Conservation (phyloP, 2,888 invertebrate species). For the Ptilodon capucinus region DNA sequence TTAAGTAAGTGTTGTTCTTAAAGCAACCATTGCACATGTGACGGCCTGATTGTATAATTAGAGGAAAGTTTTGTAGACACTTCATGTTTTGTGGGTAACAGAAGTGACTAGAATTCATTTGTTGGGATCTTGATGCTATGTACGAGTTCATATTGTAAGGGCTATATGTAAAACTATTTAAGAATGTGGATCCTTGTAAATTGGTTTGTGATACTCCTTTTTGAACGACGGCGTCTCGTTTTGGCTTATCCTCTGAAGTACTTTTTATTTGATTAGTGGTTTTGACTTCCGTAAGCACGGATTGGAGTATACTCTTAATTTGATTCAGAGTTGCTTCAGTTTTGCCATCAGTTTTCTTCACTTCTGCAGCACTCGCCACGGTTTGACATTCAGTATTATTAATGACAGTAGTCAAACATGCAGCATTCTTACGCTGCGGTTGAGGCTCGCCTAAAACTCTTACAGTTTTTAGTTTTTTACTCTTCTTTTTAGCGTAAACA, state of each 20-base stretch:
- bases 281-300: conserved; percentile 67
- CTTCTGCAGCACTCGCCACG: conserved; percentile 19
- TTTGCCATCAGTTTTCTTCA: conserved; percentile 41
- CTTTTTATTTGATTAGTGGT: conserved; percentile 43
- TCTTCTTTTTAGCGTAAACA: conserved; percentile 41
- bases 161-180: conserved; percentile 59
- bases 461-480: conserved; percentile 13
- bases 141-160: conserved; percentile 51
- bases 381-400: conserved; percentile 52
- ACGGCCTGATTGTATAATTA: conserved; percentile 53
- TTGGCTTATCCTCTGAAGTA: conserved; percentile 32
- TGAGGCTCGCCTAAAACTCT: conserved; percentile 13
- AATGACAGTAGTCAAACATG: conserved; percentile 40
- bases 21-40: conserved; percentile 48
- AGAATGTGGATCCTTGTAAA: conserved; percentile 48
- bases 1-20: conserved; percentile 32
- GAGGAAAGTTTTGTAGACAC: conserved; percentile 58
- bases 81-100: conserved; percentile 40
- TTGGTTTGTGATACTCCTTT: conserved; percentile 53
- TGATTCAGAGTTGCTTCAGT: conserved; percentile 63
- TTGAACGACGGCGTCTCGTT: conserved; percentile 61
- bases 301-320: conserved; percentile 66
- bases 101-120: conserved; percentile 36
- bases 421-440: conserved; percentile 37
- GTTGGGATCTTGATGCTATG: conserved; percentile 46